phyloP scores from a whole-genome alignment of 2,888 invertebrate genomes.

The Conus canariensis region DNA sequence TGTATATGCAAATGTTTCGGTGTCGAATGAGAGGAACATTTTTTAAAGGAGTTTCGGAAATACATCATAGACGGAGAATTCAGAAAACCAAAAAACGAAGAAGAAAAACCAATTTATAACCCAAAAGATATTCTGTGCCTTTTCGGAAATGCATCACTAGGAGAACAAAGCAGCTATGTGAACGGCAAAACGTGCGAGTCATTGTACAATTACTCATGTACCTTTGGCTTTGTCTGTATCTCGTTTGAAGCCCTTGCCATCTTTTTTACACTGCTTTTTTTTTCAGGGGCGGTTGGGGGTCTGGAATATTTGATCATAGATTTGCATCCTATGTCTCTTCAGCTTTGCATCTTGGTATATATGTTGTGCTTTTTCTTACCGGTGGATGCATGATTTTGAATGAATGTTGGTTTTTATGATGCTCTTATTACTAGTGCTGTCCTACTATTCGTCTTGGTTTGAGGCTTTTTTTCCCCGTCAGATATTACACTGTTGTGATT shows the following conservation, averaged over 20 bases:
- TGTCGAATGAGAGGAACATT: background rate
- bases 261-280: background rate
- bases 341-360: background rate
- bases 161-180: conserved; percentile 5
- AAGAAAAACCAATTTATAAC: no score
- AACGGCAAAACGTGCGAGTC: background rate
- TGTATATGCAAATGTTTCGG: background rate
- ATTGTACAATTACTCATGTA: background rate
- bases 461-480: no score
- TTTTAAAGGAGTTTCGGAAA: background rate
- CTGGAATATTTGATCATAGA: background rate
- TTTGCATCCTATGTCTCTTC: background rate
- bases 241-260: background rate
- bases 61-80: background rate
- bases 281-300: background rate
- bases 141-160: conserved; percentile 2
- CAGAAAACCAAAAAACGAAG: background rate
- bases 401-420: background rate
- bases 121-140: background rate
- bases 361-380: background rate
- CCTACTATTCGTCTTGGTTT: no score
- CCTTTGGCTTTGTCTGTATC: background rate
- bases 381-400: background rate
- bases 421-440: no score
- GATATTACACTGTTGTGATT: no score